A percentile compares a stretch with the other conserved stretches of the same genome.
These are phyloP conservation scores for Lepidostoma basale DNA, from an alignment of 1,140 invertebrate species.

Conservation along the genomic window DNA sequence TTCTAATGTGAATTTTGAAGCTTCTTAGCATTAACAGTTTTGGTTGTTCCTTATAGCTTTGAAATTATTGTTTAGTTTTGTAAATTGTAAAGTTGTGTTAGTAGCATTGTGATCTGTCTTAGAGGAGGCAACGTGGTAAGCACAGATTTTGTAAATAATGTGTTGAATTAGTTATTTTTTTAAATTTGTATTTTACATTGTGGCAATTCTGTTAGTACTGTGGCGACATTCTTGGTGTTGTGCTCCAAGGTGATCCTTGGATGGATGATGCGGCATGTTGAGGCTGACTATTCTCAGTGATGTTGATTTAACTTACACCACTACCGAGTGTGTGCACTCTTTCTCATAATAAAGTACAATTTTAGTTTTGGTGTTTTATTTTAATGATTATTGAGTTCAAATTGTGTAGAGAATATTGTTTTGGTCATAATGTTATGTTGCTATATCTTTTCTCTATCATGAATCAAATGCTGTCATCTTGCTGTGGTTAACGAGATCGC, in stretches of 20 bases:
- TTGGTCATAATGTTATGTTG: no score
- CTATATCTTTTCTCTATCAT: no score
- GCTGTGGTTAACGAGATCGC: no score
- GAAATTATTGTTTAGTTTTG: conserved; percentile 24
- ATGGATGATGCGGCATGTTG: no score
- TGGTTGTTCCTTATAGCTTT: conserved; percentile 31
- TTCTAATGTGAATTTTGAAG: conserved; percentile 6
- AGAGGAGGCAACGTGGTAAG: conserved; percentile 16
- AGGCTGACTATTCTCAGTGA: conserved; percentile 1
- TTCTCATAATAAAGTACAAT: neutral
- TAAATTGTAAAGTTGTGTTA: conserved; percentile 35
- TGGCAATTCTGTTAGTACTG: conserved; percentile 29
- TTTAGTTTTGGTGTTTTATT: no score
- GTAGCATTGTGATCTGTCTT: conserved; percentile 41
- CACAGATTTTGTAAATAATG: conserved; percentile 37
- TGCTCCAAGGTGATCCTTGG: no score
- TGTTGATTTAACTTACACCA: neutral
- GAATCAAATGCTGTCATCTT: no score
- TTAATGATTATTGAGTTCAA: no score
- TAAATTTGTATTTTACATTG: conserved; percentile 27
- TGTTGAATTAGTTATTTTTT: conserved; percentile 33
- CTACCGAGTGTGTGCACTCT: neutral
- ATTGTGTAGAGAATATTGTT: no score
- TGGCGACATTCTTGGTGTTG: conserved; percentile 27
- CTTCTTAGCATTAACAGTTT: conserved; percentile 16